Percentiles rank a stretch among this genome's conserved stretches.
Evolutionary conservation across 2,113 vertebrate genomes (phyloP).

Genomic region (Glaucomys volans): DNA sequence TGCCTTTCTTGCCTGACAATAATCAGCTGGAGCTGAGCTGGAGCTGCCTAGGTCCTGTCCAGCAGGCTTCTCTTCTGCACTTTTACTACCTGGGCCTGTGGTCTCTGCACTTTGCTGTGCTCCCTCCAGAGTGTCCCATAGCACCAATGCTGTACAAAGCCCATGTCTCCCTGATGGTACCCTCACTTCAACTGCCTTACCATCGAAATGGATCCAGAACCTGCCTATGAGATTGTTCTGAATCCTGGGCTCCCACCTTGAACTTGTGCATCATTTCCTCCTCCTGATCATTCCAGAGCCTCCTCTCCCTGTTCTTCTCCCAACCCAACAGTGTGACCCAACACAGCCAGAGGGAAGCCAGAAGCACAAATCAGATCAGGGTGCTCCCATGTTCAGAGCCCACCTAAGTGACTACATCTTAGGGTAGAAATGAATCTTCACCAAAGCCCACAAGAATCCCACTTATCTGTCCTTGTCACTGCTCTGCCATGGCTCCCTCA

Average conservation of each 20-base stretch:
- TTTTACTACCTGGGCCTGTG: not conserved
- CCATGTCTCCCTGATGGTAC: not conserved
- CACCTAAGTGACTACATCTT: not conserved
- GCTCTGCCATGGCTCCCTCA: not conserved
- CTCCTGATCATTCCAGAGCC: not conserved
- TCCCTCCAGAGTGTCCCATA: not conserved
- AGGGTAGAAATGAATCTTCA: not conserved
- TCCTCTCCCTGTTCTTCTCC: not conserved
- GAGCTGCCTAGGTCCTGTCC: not conserved
- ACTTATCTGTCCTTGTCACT: not conserved
- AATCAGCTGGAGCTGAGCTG: not conserved
- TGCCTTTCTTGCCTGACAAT: not conserved
- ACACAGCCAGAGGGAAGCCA: not conserved
- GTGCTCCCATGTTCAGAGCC: not conserved
- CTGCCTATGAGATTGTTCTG: not conserved
- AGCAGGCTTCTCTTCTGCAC: not conserved
- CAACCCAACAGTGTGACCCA: too few relatives aligned
- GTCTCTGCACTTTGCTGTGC: not conserved
- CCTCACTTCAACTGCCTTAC: not conserved
- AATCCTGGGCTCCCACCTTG: not conserved
- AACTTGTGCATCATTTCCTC: not conserved
- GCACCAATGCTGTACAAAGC: not conserved
- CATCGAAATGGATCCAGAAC: not conserved
- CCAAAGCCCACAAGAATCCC: not conserved
- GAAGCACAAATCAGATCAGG: not conserved